Evolutionary conservation across 2,888 invertebrate genomes (phyloP).

Genomic region (Camponotus fellah): DNA sequence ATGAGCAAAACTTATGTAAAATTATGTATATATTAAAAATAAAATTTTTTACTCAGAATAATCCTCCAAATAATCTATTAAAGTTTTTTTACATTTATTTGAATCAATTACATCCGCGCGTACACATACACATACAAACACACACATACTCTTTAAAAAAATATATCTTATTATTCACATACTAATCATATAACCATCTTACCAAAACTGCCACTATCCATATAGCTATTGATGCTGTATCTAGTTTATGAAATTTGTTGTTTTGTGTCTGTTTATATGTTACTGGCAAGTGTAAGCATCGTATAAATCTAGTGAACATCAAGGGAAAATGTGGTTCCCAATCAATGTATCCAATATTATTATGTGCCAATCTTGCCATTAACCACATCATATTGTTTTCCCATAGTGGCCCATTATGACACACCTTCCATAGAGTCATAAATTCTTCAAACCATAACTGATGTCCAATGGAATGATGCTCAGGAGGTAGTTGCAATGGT

Average conservation of each 20-base stretch:
- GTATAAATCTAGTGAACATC: constrained; percentile 91
- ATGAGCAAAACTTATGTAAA: not conserved
- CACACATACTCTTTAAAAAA: too few species aligned
- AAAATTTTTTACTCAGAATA: not conserved
- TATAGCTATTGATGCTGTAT: constrained; percentile 84
- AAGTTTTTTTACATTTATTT: not conserved
- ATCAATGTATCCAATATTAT: constrained; percentile 94
- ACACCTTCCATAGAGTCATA: constrained; percentile 92
- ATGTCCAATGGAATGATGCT: constrained; percentile 89
- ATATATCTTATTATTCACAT: constrained; percentile 14
- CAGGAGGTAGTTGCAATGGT: constrained; percentile 90
- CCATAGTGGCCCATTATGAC: constrained; percentile 91
- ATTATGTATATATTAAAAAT: too few species aligned
- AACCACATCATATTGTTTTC: constrained; percentile 91
- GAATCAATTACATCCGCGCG: not conserved
- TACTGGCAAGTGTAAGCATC: constrained; percentile 93
- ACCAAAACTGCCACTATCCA: constrained; percentile 88
- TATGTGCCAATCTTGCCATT: constrained; percentile 91
- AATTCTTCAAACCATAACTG: constrained; percentile 94
- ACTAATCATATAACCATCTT: constrained; percentile 65
- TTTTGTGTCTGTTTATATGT: constrained; percentile 90
- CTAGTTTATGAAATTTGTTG: constrained; percentile 87
- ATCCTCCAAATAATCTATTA: not conserved
- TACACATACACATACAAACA: too few species aligned
- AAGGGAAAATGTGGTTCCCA: constrained; percentile 94